Conservation (phyloP, 1,140 invertebrate genomes). For the Cydia fagiglandana region DNA sequence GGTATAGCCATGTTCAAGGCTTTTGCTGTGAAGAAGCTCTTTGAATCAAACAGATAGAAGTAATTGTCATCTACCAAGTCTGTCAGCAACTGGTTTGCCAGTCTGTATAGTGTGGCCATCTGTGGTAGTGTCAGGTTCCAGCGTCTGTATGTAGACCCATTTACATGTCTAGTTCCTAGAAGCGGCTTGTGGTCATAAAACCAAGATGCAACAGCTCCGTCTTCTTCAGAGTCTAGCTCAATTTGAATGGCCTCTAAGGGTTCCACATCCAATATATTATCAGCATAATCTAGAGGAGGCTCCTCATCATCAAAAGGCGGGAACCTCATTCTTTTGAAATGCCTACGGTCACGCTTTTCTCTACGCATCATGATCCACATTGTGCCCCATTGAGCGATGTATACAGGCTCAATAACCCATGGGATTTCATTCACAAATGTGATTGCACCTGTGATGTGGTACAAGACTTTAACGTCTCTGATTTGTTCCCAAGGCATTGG, state of each 20-base stretch:
- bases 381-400: constrained; percentile 99
- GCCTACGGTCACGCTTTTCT: constrained; percentile 98
- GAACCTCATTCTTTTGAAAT: constrained; percentile 99
- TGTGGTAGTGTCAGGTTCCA: constrained; percentile 98
- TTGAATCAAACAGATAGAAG: constrained; percentile 99
- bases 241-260: constrained; percentile 99
- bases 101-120: constrained; percentile 97
- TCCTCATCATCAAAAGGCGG: constrained; percentile 99
- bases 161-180: constrained; percentile 94
- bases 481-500: constrained; percentile 99
- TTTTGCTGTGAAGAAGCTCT: constrained; percentile 99
- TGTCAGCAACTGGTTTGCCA: constrained; percentile 98
- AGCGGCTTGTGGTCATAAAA: constrained; percentile 99
- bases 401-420: constrained; percentile 99
- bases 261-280: constrained; percentile 99
- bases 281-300: constrained; percentile 99
- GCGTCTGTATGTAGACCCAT: constrained; percentile 97
- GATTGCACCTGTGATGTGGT: constrained; percentile 99
- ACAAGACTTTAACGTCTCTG: constrained; percentile 97
- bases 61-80: constrained; percentile 99
- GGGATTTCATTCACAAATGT: constrained; percentile 99
- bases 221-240: constrained; percentile 98
- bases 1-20: constrained; percentile 99
- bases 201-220: constrained; percentile 94
- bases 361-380: constrained; percentile 99